These are phyloP conservation scores for Calidris pugnax DNA, from an alignment of 2,113 vertebrate genomes.

Conservation along the genomic window DNA sequence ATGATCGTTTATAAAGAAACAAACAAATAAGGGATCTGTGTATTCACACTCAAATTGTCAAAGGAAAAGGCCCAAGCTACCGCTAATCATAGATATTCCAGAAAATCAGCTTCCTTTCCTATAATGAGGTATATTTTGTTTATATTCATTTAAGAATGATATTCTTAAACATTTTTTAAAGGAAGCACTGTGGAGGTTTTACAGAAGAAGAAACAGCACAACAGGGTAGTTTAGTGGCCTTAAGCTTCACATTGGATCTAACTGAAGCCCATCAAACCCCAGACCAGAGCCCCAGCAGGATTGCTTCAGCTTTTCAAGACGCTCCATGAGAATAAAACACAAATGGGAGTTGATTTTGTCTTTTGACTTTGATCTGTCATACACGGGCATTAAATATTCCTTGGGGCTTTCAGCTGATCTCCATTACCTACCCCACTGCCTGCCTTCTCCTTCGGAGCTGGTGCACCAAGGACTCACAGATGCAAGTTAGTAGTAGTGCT, in stretches of 20 bases:
- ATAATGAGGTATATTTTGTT: background rate
- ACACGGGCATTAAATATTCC: background rate
- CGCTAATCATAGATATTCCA: background rate
- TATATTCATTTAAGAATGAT: background rate
- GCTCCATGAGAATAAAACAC: background rate
- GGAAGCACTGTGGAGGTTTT: background rate
- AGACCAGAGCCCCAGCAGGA: background rate
- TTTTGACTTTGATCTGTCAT: background rate
- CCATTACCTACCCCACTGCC: background rate
- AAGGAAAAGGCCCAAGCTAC: background rate
- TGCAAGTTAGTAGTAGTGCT: fast-evolving
- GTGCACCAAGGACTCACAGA: background rate
- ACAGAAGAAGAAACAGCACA: background rate
- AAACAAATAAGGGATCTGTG: background rate
- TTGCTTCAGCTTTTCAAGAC: background rate
- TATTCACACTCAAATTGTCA: background rate
- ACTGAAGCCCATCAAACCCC: background rate
- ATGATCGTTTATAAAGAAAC: background rate
- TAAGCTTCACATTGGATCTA: background rate
- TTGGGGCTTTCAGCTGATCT: background rate
- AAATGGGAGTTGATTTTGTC: background rate
- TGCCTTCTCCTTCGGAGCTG: background rate
- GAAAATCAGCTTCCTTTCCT: background rate
- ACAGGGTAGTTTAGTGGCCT: background rate
- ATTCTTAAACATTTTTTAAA: background rate